Base-by-base conservation (phyloP, 2,888 invertebrate genomes). In the Salpingus planirostris region DNA sequence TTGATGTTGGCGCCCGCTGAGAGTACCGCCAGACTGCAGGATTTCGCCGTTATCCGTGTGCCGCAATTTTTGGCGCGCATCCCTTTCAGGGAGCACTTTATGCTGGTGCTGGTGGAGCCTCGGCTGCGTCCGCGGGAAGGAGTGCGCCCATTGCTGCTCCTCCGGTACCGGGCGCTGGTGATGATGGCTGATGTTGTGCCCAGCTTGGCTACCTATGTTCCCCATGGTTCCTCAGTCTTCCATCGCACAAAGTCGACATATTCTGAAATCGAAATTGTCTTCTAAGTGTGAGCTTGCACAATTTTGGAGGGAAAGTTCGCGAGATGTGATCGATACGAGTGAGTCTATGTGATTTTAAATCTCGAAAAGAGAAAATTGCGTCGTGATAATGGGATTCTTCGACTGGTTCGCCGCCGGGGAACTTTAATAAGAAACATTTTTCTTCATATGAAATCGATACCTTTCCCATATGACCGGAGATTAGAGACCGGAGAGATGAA, bases 41-140 rank as follows among this genome's bases (percentile, higher is more conserved):
- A 87, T 85, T 51, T 78, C 80, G 29, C 88, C 88, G 64, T 89
- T 88, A 62, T 85, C 79, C 2, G 88, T 88, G 34, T 78, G 75
- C 40, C 86, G 75, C 31, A 89, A 67, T 42, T 76, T 72, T 43
- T 79, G 78, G 6, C 53, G 46, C 2, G 54, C 46, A 34, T 77
- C 76, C 50, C 74, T 74, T 38, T 80, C 76, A 5, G 85, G 85
- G 15, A 86, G 67, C 33, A 85, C 84, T 47, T 61, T 64, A 15
- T 53, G 46, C 29, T 59, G 59, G 18, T 53, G 46, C 29, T 59
- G 59, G 21, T 47, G 40, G 10, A 44, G 36, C 13, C 45, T 43
- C 11, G 53, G 48, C 32, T 53, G 55, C 1, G 46, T 49, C 43
- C 52, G 50, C 13, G 59, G 59, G 37, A 58, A 57, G 8, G 61